Conservation (phyloP, 2,888 invertebrate genomes). For the Pristionchus mayeri region DNA sequence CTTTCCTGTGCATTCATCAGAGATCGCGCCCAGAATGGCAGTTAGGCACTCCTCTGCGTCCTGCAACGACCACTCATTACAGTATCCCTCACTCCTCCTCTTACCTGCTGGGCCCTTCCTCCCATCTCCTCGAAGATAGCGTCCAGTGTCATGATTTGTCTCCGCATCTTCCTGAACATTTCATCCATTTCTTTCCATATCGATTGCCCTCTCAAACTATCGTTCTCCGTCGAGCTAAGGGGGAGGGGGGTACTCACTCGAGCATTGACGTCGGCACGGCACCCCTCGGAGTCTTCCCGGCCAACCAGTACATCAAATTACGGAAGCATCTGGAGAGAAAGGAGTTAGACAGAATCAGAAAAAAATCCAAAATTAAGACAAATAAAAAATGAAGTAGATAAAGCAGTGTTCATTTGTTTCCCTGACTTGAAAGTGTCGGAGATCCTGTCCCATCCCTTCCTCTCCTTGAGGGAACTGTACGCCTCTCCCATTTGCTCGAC, state of each 20-base stretch:
- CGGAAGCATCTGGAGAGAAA: neutral
- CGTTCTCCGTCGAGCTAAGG: too few relatives aligned
- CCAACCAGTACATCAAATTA: neutral
- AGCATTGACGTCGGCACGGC: neutral
- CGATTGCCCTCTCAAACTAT: too few relatives aligned
- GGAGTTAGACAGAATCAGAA: too few relatives aligned
- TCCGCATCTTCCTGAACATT: neutral
- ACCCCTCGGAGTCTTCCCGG: neutral
- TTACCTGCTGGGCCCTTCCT: slow-evolving; percentile 12
- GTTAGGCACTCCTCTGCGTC: slow-evolving; percentile 33
- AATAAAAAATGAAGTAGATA: neutral
- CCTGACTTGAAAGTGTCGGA: too few relatives aligned
- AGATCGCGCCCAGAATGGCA: neutral
- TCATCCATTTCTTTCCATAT: too few relatives aligned
- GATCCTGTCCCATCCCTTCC: neutral
- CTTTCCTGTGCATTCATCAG: slow-evolving; percentile 19
- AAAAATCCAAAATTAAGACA: too few relatives aligned
- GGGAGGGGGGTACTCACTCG: neutral
- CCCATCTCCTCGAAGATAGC: neutral
- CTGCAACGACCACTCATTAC: neutral
- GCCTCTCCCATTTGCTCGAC: neutral
- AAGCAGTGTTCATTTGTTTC: neutral
- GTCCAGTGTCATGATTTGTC: neutral
- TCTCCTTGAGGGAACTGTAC: neutral
- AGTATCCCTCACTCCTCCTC: neutral